Base-by-base conservation (phyloP, 2,888 invertebrate species). In the Crioceris asparagi region DNA sequence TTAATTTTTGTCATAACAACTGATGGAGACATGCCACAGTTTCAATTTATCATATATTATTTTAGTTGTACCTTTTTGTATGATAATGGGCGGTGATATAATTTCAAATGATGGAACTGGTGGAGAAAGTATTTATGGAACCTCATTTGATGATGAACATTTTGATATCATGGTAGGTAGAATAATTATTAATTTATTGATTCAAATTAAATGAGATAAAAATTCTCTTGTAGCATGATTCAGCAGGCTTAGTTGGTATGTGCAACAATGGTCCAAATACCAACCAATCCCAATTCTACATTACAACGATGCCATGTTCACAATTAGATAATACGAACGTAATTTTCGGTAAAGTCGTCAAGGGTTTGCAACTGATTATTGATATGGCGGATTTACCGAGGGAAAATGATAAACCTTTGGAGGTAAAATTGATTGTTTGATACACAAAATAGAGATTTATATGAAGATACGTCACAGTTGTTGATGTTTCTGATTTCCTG, bases 201-300 rank as follows among this genome's bases (percentile, higher is more conserved):
- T 12, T n/a, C 5, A 17, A 3, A 19, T 18, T 12, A 10, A 7
- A 16, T 17, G 17, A 30, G 32, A 23, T 17, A 10, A 11, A 7
- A 23, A 17, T 36, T 21, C 23, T 41, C 40, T 55, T 53, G 29
- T 50, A 63, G 53, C 70, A 86, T 70, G 72, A 76, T 25, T 62
- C 67, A 1, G 69, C 68, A 32, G 85, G 85, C 2, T 69, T 75
- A 1, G 67, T 87, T 1, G 83, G 83, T 51, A 83, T 84, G 83
- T 79, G 81, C 51, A 96, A 82, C 65, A 79, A 70, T 60, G 92
- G 79, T 35, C 75, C 76, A 10, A 72, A 96, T 61, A 84, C 88
- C 6, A 96, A 94, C 61, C 86, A 84, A 46, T 94, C 94, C 0
- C 97, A 97, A 66, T 97, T 97, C 67, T 88, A 93, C 58, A 84